Percentiles rank a stretch among this genome's conserved stretches.
Conservation (phyloP, 2,113 vertebrate genomes). For the Apeltes quadracus region DNA sequence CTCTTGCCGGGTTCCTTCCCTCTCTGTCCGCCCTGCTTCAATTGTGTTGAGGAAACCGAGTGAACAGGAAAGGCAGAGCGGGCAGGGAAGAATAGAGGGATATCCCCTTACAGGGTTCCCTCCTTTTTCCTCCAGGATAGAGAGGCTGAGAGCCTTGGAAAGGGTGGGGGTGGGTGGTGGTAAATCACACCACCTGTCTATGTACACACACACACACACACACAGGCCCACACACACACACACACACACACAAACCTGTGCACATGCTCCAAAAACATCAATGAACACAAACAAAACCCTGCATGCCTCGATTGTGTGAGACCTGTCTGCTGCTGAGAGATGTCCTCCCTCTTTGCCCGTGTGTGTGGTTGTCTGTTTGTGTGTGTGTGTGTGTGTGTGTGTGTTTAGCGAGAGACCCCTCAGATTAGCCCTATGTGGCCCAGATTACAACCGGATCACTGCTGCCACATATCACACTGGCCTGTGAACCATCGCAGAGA, state of each 20-base stretch:
- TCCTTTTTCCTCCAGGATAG: constrained; percentile 80
- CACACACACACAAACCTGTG: constrained; percentile 12
- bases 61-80: constrained; percentile 81
- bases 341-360: background rate
- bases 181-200: constrained; percentile 70
- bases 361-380: constrained; percentile 1
- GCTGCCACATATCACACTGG: constrained; percentile 56
- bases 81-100: constrained; percentile 84
- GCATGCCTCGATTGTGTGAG: background rate
- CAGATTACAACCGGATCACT: constrained; percentile 76
- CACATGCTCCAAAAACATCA: constrained; percentile 6
- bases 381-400: constrained; percentile 18
- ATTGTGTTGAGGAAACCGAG: constrained; percentile 81
- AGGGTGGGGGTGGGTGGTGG: constrained; percentile 42
- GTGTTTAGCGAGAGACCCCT: constrained; percentile 43
- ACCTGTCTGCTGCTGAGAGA: constrained; percentile 17
- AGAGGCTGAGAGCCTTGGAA: constrained; percentile 66
- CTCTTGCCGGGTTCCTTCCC: constrained; percentile 4
- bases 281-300: background rate
- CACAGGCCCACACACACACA: constrained; percentile 1
- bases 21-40: constrained; percentile 61
- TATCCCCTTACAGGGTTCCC: constrained; percentile 82
- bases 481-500: constrained; percentile 56
- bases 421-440: constrained; percentile 74
- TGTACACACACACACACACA: constrained; percentile 1